Evolutionary conservation across 1,140 invertebrate species (phyloP).

Genomic region (Trichomalopsis sarcophagae): DNA sequence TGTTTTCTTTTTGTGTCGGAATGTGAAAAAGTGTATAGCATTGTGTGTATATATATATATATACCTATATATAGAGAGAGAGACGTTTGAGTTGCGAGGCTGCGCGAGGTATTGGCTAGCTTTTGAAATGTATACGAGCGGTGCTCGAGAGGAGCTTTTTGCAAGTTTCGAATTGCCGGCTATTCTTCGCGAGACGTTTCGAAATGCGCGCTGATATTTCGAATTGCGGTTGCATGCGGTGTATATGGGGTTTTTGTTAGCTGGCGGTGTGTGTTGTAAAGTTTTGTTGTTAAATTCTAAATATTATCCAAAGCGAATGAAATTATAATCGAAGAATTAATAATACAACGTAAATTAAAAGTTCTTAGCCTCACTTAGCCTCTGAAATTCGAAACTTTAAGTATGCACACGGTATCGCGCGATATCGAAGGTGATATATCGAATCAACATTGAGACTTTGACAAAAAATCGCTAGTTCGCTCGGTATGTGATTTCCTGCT

Average conservation of each 20-base stretch:
- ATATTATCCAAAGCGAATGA: no score
- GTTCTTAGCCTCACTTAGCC: not conserved
- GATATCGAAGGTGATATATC: not conserved
- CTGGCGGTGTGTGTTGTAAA: no score
- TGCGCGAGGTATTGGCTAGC: not conserved
- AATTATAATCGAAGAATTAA: no score
- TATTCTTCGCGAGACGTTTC: not conserved
- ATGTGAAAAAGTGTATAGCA: not conserved
- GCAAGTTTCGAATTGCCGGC: not conserved
- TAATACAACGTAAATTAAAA: no score
- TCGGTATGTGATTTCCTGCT: not conserved
- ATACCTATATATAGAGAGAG: no score
- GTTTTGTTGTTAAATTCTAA: no score
- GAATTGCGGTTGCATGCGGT: not conserved
- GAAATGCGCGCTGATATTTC: not conserved
- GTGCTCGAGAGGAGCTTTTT: not conserved
- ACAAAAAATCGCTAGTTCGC: constrained; percentile 4
- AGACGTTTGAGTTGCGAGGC: not conserved
- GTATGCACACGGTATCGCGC: not conserved
- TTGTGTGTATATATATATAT: no score
- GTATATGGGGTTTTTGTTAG: no score
- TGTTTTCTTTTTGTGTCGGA: constrained; percentile 1
- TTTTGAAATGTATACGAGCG: not conserved
- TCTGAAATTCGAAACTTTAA: not conserved
- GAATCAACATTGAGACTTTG: constrained; percentile 4